These are phyloP conservation scores for Vannuccia rotundouncinata DNA, from an alignment of 2,888 invertebrate genomes.

Conservation along the genomic window DNA sequence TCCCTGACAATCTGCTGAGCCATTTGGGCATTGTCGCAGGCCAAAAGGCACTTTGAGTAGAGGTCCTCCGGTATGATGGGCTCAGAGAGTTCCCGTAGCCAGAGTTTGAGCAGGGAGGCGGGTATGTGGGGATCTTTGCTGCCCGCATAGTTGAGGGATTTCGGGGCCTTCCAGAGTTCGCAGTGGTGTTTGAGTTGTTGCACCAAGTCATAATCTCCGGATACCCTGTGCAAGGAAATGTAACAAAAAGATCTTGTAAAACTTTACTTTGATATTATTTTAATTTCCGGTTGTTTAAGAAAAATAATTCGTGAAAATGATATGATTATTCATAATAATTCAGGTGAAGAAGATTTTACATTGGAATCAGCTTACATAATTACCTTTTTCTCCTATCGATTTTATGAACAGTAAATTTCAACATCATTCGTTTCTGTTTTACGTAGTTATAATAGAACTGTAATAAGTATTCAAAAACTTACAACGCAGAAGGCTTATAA, in stretches of 20 bases:
- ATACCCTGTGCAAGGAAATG: background rate
- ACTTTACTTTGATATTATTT: too few relatives aligned
- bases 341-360: too few relatives aligned
- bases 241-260: background rate
- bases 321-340: too few relatives aligned
- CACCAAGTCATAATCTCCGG: background rate
- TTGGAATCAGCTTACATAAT: too few relatives aligned
- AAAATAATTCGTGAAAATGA: too few relatives aligned
- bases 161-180: background rate
- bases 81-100: constrained; percentile 71
- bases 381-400: too few relatives aligned
- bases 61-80: constrained; percentile 85
- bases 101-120: background rate
- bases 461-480: too few relatives aligned
- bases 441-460: too few relatives aligned
- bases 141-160: background rate
- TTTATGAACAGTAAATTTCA: too few relatives aligned
- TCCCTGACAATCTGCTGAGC: constrained; percentile 72
- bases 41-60: constrained; percentile 71
- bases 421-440: background rate
- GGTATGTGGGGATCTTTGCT: background rate
- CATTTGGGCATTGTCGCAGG: constrained; percentile 64
- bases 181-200: background rate
- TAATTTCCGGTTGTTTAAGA: too few relatives aligned
- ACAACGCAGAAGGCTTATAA: too few relatives aligned